These are phyloP conservation scores for Onychostoma macrolepis DNA, from an alignment of 2,113 vertebrate genomes.

Conservation along the genomic window DNA sequence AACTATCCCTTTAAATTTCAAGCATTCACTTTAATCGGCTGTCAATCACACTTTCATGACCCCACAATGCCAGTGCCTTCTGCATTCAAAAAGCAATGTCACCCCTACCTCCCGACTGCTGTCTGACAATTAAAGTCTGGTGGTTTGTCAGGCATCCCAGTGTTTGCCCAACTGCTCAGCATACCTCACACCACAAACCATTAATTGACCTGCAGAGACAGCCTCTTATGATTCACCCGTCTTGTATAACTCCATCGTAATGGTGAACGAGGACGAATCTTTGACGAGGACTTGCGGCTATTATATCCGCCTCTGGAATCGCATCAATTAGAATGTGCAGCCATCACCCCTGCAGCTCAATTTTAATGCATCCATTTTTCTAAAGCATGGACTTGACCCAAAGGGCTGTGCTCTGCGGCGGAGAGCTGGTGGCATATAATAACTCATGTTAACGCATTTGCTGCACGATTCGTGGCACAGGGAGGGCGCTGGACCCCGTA, in stretches of 20 bases:
- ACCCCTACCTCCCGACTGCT: slow-evolving; percentile 31
- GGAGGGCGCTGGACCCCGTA: slow-evolving; percentile 31
- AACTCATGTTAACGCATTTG: slow-evolving; percentile 45
- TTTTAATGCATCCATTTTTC: slow-evolving; percentile 52
- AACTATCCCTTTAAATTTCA: neutral
- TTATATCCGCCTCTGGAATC: slow-evolving; percentile 43
- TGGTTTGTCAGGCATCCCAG: slow-evolving; percentile 57
- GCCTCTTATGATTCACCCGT: slow-evolving; percentile 39
- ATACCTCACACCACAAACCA: slow-evolving; percentile 44
- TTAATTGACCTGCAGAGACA: slow-evolving; percentile 60
- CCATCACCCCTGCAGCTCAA: slow-evolving; percentile 36
- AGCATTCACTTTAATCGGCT: neutral
- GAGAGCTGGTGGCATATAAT: slow-evolving; percentile 20
- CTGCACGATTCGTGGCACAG: slow-evolving; percentile 33
- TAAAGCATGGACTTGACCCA: slow-evolving; percentile 27
- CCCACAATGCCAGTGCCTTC: no score
- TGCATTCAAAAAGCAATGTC: slow-evolving; percentile 17
- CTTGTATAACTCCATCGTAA: slow-evolving; percentile 34
- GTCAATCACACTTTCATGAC: neutral
- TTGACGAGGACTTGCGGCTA: slow-evolving; percentile 22
- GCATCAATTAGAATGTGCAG: slow-evolving; percentile 50
- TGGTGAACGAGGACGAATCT: slow-evolving; percentile 32
- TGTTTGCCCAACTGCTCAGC: slow-evolving; percentile 36
- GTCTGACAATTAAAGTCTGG: slow-evolving; percentile 57
- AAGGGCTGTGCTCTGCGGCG: neutral